phyloP scores from a whole-genome alignment of 2,113 vertebrate species.

The Ictalurus punctatus region DNA sequence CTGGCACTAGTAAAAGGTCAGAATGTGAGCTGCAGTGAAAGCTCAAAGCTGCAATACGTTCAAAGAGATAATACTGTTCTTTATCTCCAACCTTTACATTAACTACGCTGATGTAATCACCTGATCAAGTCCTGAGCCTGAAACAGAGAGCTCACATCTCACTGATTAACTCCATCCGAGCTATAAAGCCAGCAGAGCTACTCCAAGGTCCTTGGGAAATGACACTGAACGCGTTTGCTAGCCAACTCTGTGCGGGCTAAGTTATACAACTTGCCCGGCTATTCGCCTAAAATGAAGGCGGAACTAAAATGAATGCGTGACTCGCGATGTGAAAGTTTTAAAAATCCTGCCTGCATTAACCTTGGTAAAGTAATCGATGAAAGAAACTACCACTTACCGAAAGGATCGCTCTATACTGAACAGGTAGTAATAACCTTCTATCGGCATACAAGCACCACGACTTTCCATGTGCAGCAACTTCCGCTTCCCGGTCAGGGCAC shows the following conservation, averaged over 20 bases:
- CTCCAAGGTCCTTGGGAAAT: slow-evolving; percentile 46
- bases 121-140: not conserved
- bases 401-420: slow-evolving; percentile 47
- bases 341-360: not conserved
- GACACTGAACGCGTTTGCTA: slow-evolving; percentile 21
- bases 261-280: slow-evolving; percentile 25
- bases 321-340: not conserved
- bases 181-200: not conserved
- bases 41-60: not conserved
- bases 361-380: too few species aligned
- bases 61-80: not conserved
- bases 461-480: slow-evolving; percentile 64
- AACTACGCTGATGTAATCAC: not conserved
- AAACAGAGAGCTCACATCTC: not conserved
- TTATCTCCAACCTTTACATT: not conserved
- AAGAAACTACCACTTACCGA: slow-evolving; percentile 63
- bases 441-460: slow-evolving; percentile 64
- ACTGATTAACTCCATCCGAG: not conserved
- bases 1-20: not conserved
- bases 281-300: not conserved
- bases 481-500: slow-evolving; percentile 75
- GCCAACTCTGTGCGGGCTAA: slow-evolving; percentile 15
- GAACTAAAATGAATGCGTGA: not conserved
- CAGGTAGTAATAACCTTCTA: slow-evolving; percentile 74
- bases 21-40: not conserved